A percentile compares a stretch with the other conserved stretches of the same genome.
phyloP scores from a whole-genome alignment of 2,113 vertebrate genomes.

The Numenius arquata region DNA sequence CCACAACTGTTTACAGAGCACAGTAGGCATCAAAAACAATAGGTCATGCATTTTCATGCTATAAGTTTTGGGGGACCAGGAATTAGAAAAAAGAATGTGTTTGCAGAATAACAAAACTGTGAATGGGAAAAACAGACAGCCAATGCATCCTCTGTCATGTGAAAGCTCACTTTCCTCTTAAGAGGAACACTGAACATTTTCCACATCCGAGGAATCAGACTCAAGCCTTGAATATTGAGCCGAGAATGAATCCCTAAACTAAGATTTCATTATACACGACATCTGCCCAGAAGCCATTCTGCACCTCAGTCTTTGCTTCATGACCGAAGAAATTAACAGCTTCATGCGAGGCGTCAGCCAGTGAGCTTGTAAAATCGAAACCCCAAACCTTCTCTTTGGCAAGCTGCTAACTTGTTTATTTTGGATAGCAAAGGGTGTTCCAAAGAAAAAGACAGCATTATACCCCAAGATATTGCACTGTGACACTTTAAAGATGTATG shows the following conservation, averaged over 20 bases:
- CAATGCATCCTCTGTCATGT: not conserved
- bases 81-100: not conserved
- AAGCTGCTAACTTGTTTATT: not conserved
- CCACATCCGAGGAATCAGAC: not conserved
- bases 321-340: constrained; percentile 19
- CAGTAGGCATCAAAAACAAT: not conserved
- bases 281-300: constrained; percentile 35
- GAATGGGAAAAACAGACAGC: not conserved
- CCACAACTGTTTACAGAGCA: constrained; percentile 2
- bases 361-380: not conserved
- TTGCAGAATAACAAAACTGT: not conserved
- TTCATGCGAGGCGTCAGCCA: not conserved
- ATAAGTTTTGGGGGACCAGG: not conserved
- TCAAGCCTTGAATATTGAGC: not conserved
- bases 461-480: not conserved
- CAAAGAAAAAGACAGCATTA: not conserved
- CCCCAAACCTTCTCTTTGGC: not conserved
- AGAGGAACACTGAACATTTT: not conserved
- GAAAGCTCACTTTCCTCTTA: not conserved
- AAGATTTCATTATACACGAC: constrained; percentile 39
- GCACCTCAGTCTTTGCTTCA: constrained; percentile 3
- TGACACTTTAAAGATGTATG: not conserved
- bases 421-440: not conserved
- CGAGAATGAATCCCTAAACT: constrained; percentile 23
- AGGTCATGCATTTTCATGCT: not conserved